A percentile compares a stretch with the other conserved stretches of the same genome.
phyloP scores from a whole-genome alignment of 2,113 vertebrate species.

The Bambusicola thoracicus region DNA sequence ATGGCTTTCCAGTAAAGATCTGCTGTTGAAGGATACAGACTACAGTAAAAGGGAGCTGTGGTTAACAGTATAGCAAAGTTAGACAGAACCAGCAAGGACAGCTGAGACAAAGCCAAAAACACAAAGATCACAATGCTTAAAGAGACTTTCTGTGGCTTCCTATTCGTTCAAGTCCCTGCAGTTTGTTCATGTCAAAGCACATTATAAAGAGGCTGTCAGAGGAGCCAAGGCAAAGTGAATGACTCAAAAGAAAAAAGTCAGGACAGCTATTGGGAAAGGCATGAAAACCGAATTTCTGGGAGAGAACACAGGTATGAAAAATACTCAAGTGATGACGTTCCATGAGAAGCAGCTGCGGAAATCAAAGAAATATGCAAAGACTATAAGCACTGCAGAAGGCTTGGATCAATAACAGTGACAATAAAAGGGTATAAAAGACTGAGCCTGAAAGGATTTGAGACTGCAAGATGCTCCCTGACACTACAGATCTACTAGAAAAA shows the following conservation, averaged over 20 bases:
- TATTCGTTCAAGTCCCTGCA: background rate
- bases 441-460: background rate
- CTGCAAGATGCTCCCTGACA: background rate
- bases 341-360: background rate
- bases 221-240: background rate
- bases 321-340: background rate
- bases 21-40: background rate
- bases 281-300: background rate
- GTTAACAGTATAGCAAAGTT: background rate
- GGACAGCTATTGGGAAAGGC: background rate
- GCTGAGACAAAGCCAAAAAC: conserved; percentile 26
- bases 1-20: background rate
- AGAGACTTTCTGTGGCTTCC: background rate
- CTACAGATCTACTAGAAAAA: background rate
- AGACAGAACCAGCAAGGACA: background rate
- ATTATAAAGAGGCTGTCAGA: background rate
- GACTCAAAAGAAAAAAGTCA: background rate
- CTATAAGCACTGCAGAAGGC: background rate
- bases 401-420: background rate
- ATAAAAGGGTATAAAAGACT: background rate
- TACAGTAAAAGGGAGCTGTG: background rate
- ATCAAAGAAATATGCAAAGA: background rate
- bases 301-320: background rate
- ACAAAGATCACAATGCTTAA: background rate
- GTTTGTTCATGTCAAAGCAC: background rate